Percentiles rank a stretch among this genome's conserved stretches.
Conservation (phyloP, 1,140 invertebrate genomes). For the Bactericera cockerelli region DNA sequence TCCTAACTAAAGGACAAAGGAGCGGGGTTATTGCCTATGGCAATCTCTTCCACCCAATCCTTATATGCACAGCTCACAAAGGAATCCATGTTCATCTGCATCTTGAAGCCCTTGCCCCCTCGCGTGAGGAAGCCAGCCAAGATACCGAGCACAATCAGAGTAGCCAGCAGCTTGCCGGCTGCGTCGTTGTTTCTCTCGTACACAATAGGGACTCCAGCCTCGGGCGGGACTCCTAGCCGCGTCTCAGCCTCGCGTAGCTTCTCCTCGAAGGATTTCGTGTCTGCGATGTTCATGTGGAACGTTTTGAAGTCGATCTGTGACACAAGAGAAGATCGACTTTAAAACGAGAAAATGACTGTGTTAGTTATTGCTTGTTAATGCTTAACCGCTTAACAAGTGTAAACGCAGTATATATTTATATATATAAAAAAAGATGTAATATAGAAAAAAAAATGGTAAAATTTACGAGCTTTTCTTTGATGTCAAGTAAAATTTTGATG, state of each 20-base stretch:
- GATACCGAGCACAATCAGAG: slow-evolving; percentile 30
- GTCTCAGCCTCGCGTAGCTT: slow-evolving; percentile 70
- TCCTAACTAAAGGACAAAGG: too few relatives aligned
- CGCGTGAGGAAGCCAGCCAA: slow-evolving; percentile 20
- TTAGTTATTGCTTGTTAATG: too few relatives aligned
- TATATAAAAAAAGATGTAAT: slow-evolving; percentile 6
- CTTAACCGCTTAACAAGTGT: too few relatives aligned
- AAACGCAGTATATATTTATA: not conserved
- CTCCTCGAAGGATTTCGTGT: slow-evolving; percentile 69
- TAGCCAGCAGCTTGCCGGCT: slow-evolving; percentile 50
- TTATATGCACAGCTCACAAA: slow-evolving; percentile 57
- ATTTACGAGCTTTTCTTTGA: not conserved
- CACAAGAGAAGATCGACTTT: not conserved
- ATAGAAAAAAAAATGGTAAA: not conserved
- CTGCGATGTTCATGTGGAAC: slow-evolving; percentile 69
- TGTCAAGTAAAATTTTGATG: too few relatives aligned
- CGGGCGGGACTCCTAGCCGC: slow-evolving; percentile 52
- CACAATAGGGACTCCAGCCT: slow-evolving; percentile 54
- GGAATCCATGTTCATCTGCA: slow-evolving; percentile 39
- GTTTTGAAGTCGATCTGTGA: slow-evolving; percentile 41
- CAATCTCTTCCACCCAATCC: too few relatives aligned
- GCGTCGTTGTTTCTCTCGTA: slow-evolving; percentile 51
- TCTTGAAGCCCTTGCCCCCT: slow-evolving; percentile 17
- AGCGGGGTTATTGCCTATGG: too few relatives aligned
- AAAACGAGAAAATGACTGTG: too few relatives aligned